Conservation (phyloP, 1,140 invertebrate species). For the Hermetia illucens region DNA sequence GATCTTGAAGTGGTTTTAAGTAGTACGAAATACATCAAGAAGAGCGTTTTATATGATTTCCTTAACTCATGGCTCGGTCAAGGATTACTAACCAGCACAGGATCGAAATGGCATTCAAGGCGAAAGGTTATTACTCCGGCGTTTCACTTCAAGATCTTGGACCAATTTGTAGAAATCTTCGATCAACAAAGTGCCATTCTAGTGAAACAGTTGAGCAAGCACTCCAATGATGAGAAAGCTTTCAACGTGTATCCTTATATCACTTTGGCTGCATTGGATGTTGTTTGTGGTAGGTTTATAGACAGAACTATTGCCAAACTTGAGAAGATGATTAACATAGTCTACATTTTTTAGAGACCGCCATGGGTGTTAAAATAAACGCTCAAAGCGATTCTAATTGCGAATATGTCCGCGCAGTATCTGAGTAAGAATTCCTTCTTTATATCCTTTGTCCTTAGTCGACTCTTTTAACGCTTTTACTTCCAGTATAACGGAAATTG, state of each 20-base stretch:
- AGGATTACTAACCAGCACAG: slow-evolving; percentile 24
- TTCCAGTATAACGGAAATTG: slow-evolving; percentile 1
- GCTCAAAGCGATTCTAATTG: slow-evolving; percentile 48
- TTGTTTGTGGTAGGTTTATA: slow-evolving; percentile 54
- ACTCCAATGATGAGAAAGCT: slow-evolving; percentile 35
- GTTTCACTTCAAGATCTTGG: slow-evolving; percentile 61
- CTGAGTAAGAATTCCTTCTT: slow-evolving; percentile 36
- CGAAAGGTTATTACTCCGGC: slow-evolving; percentile 60
- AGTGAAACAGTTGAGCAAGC: slow-evolving; percentile 28
- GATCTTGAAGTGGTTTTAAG: neutral
- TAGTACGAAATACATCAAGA: neutral
- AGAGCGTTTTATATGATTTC: neutral
- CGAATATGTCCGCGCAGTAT: slow-evolving; percentile 51
- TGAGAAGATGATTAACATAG: slow-evolving; percentile 36
- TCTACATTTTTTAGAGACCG: slow-evolving; percentile 45
- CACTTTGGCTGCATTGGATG: slow-evolving; percentile 51
- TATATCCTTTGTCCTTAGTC: slow-evolving; percentile 13
- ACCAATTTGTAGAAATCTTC: slow-evolving; percentile 56
- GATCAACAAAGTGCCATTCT: slow-evolving; percentile 51
- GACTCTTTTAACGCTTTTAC: neutral
- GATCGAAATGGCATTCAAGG: slow-evolving; percentile 57
- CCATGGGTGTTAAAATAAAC: slow-evolving; percentile 59
- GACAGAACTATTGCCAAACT: slow-evolving; percentile 29
- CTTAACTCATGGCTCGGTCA: neutral
- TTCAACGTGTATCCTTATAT: too few species aligned